Evolutionary conservation across 2,797 vertebrate genomes (phyloP).

Genomic region (Trachurus trachurus): DNA sequence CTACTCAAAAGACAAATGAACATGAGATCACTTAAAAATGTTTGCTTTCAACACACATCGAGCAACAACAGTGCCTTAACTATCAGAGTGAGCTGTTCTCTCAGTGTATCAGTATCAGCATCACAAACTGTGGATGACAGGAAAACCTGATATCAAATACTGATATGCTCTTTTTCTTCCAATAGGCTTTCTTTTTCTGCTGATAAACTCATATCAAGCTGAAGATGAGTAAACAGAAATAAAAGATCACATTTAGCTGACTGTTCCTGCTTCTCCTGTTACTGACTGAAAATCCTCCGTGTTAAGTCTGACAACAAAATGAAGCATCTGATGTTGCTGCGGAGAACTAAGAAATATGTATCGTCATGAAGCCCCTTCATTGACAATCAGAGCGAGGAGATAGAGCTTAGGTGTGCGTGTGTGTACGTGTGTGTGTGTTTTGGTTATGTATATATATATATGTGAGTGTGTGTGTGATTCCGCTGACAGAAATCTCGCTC

Average conservation of each 20-base stretch:
- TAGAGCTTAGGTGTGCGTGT: constrained; percentile 19
- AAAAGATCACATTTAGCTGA: constrained; percentile 27
- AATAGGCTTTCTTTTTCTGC: constrained; percentile 16
- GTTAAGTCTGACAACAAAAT: constrained; percentile 3
- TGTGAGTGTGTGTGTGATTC: neutral
- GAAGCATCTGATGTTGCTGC: constrained; percentile 27
- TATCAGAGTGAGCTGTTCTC: neutral
- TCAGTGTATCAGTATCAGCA: constrained; percentile 15
- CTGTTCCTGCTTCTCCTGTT: neutral
- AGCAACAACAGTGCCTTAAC: too few species aligned
- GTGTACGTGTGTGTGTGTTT: neutral
- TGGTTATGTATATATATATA: neutral
- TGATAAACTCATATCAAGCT: constrained; percentile 32
- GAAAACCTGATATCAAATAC: constrained; percentile 27
- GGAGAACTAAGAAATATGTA: constrained; percentile 47
- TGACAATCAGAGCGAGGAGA: constrained; percentile 56
- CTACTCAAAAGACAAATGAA: too few species aligned
- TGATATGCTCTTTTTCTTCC: neutral
- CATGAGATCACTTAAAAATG: too few species aligned
- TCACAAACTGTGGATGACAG: constrained; percentile 21
- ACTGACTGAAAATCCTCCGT: constrained; percentile 36
- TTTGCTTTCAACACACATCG: too few species aligned
- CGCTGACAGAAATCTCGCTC: constrained; percentile 20
- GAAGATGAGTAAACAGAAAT: constrained; percentile 35
- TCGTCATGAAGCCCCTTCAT: constrained; percentile 38